phyloP scores from a whole-genome alignment of 1,140 invertebrate genomes.

The Drosophila sulfurigaster region DNA sequence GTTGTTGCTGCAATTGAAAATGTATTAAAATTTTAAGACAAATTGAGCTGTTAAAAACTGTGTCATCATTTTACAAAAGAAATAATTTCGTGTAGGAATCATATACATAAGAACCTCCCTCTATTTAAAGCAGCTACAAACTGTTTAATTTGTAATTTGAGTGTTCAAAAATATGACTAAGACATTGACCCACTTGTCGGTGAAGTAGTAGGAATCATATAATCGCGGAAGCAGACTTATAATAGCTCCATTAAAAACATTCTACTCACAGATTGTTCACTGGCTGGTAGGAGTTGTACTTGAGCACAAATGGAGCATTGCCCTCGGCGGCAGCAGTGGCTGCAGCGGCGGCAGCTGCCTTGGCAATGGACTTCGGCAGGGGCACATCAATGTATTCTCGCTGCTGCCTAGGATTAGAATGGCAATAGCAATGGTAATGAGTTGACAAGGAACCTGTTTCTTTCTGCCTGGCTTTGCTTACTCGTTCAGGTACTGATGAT shows the following conservation, averaged over 20 bases:
- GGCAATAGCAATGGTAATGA: not conserved
- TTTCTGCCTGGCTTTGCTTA: constrained; percentile 41
- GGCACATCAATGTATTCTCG: constrained; percentile 84
- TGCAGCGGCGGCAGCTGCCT: constrained; percentile 60
- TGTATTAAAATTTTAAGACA: not conserved
- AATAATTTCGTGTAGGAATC: no score
- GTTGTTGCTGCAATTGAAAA: constrained; percentile 52
- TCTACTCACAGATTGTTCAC: constrained; percentile 79
- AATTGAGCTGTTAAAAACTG: not conserved
- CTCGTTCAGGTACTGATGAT: constrained; percentile 79
- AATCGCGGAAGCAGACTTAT: no score
- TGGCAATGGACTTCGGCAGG: constrained; percentile 82
- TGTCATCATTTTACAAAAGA: no score
- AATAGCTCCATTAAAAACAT: no score
- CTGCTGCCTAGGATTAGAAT: constrained; percentile 12
- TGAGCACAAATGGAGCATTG: constrained; percentile 73
- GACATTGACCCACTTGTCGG: no score
- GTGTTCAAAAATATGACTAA: no score
- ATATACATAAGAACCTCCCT: no score
- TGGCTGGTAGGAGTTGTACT: constrained; percentile 79
- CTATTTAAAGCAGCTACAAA: no score
- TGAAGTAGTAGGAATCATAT: no score
- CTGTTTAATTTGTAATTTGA: no score
- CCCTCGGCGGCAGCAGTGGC: constrained; percentile 48
- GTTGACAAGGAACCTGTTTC: constrained; percentile 37